Evolutionary conservation across 2,888 invertebrate species (phyloP).

Genomic region (Salpingus planirostris): DNA sequence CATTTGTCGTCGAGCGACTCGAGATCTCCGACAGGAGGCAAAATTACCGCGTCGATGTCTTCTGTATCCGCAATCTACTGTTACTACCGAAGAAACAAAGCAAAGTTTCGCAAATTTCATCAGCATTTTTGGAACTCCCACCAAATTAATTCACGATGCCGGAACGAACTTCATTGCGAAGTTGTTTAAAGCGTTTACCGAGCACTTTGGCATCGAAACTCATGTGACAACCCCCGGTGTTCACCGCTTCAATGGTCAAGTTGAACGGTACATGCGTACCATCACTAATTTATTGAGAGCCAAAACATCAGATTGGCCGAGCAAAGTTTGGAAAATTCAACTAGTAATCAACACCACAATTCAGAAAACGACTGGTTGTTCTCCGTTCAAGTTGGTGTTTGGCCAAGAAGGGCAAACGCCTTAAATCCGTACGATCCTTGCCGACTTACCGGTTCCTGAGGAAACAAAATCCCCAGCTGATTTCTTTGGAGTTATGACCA

Average conservation of each 20-base stretch:
- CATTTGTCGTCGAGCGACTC: too few relatives aligned
- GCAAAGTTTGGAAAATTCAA: constrained; percentile 11
- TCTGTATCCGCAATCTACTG: not conserved
- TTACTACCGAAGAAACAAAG: not conserved
- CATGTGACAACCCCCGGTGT: constrained; percentile 10
- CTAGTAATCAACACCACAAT: constrained; percentile 12
- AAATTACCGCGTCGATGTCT: too few relatives aligned
- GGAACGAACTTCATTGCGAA: constrained; percentile 5
- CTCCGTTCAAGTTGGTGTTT: constrained; percentile 13
- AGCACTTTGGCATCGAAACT: constrained; percentile 9
- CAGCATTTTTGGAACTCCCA: constrained; percentile 7
- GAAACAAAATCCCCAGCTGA: constrained; percentile 1
- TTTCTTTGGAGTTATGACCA: constrained; percentile 4
- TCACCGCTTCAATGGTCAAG: constrained; percentile 13
- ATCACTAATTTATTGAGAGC: constrained; percentile 10
- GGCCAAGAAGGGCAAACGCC: constrained; percentile 11
- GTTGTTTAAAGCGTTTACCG: constrained; percentile 6
- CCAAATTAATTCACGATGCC: constrained; percentile 9
- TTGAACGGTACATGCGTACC: constrained; percentile 14
- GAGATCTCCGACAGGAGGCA: too few relatives aligned
- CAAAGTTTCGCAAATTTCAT: constrained; percentile 4
- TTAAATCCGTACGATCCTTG: constrained; percentile 11
- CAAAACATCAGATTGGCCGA: constrained; percentile 11
- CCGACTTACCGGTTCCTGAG: constrained; percentile 3
- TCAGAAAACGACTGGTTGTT: constrained; percentile 12